Conservation (phyloP, 2,888 invertebrate genomes). For the Synanthedon myopaeformis region DNA sequence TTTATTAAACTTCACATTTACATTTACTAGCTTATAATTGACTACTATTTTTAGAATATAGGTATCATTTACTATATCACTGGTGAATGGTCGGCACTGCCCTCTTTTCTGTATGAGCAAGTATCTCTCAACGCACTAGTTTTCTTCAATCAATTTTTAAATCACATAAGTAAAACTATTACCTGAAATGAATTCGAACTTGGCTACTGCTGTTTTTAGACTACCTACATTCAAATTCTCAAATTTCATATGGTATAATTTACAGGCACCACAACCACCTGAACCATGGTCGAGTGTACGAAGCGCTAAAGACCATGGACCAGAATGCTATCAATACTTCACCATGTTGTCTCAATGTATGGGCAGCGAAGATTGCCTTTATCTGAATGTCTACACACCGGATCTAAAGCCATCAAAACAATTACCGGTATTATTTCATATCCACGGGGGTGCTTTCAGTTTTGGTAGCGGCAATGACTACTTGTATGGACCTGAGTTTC, state of each 20-base stretch:
- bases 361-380: constrained; percentile 38
- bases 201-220: too few species aligned
- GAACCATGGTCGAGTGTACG: constrained; percentile 28
- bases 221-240: too few species aligned
- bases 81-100: too few species aligned
- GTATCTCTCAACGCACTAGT: too few species aligned
- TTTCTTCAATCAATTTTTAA: too few species aligned
- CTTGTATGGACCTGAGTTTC: constrained; percentile 23
- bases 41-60: too few species aligned
- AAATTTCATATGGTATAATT: not conserved
- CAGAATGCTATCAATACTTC: constrained; percentile 19
- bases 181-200: too few species aligned
- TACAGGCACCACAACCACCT: constrained; percentile 27
- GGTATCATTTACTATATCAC: too few species aligned
- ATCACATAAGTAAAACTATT: too few species aligned
- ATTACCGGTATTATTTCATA: constrained; percentile 32
- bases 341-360: constrained; percentile 11
- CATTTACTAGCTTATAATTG: too few species aligned
- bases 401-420: constrained; percentile 15
- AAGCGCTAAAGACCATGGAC: constrained; percentile 22
- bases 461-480: constrained; percentile 23
- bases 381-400: constrained; percentile 36
- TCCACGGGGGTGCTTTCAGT: constrained; percentile 24
- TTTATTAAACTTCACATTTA: too few species aligned
- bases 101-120: too few species aligned